Conservation (phyloP, 2,888 invertebrate species). For the Helleia helle region DNA sequence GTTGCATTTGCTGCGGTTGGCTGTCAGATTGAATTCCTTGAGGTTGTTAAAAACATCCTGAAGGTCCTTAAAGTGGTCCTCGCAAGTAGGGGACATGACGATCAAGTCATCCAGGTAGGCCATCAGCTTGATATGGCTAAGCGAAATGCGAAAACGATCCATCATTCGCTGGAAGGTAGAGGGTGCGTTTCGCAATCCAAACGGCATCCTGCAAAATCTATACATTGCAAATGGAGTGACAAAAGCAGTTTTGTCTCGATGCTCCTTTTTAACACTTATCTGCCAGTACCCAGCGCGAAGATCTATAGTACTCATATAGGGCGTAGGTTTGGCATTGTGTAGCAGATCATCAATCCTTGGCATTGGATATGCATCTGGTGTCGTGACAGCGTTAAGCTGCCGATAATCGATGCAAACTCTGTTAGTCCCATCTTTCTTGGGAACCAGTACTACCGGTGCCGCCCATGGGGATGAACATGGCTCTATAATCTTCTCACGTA, state of each 20-base stretch:
- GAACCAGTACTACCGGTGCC: slow-evolving; percentile 33
- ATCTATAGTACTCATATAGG: slow-evolving; percentile 26
- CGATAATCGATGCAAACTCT: slow-evolving; percentile 37
- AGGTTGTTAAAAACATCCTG: slow-evolving; percentile 12
- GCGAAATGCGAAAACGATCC: slow-evolving; percentile 22
- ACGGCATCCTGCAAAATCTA: slow-evolving; percentile 32
- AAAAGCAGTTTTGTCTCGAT: slow-evolving; percentile 31
- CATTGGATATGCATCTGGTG: slow-evolving; percentile 31
- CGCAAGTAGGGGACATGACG: slow-evolving; percentile 20
- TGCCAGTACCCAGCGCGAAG: slow-evolving; percentile 27
- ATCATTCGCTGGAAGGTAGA: slow-evolving; percentile 31
- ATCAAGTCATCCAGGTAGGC: slow-evolving; percentile 37
- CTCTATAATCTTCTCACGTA: slow-evolving; percentile 15
- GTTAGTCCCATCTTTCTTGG: slow-evolving; percentile 29
- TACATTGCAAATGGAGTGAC: slow-evolving; percentile 32
- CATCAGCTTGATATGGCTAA: too few relatives aligned
- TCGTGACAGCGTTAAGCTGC: slow-evolving; percentile 8
- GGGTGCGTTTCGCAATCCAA: slow-evolving; percentile 31
- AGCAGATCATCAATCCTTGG: slow-evolving; percentile 38
- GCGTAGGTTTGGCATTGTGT: slow-evolving; percentile 26
- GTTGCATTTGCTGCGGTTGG: slow-evolving; percentile 13
- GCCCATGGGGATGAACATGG: slow-evolving; percentile 34
- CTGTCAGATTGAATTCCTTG: slow-evolving; percentile 11
- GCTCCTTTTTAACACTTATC: slow-evolving; percentile 23
- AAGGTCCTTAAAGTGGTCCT: slow-evolving; percentile 17